Percentiles rank a stretch among this genome's conserved stretches.
Evolutionary conservation across 1,140 invertebrate genomes (phyloP).

Genomic region (Zaprionus davidi): DNA sequence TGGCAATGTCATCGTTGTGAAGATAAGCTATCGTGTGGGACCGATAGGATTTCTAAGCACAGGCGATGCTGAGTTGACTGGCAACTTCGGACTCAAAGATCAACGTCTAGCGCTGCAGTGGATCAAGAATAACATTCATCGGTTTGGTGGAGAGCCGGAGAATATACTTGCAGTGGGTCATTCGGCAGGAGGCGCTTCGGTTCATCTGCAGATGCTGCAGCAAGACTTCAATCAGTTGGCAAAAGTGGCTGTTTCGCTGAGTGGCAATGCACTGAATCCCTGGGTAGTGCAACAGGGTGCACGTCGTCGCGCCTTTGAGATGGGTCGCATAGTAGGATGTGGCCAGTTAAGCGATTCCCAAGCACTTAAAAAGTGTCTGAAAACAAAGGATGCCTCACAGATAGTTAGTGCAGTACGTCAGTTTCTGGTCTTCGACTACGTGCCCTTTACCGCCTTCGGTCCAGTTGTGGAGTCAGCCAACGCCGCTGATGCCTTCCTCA

Average conservation of each 20-base stretch:
- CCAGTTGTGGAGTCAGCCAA: constrained; percentile 85
- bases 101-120: constrained; percentile 87
- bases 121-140: constrained; percentile 86
- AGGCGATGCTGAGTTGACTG: constrained; percentile 85
- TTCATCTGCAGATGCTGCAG: constrained; percentile 86
- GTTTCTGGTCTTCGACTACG: constrained; percentile 84
- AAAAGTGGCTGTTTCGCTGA: constrained; percentile 53
- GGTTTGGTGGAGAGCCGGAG: constrained; percentile 87
- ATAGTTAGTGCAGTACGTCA: constrained; percentile 44
- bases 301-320: constrained; percentile 85
- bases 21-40: constrained; percentile 88
- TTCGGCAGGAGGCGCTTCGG: constrained; percentile 85
- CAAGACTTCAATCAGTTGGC: constrained; percentile 46
- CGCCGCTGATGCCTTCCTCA: constrained; percentile 79
- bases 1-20: constrained; percentile 86
- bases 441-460: constrained; percentile 86
- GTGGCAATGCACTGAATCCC: constrained; percentile 58
- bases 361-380: constrained; percentile 86
- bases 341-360: constrained; percentile 61
- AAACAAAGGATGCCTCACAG: constrained; percentile 81
- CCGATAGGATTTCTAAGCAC: constrained; percentile 87
- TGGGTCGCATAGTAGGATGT: constrained; percentile 86
- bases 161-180: constrained; percentile 86
- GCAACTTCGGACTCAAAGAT: constrained; percentile 88
- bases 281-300: constrained; percentile 85